Base-by-base conservation (phyloP, 2,113 vertebrate species). In the Zosterops borbonicus region DNA sequence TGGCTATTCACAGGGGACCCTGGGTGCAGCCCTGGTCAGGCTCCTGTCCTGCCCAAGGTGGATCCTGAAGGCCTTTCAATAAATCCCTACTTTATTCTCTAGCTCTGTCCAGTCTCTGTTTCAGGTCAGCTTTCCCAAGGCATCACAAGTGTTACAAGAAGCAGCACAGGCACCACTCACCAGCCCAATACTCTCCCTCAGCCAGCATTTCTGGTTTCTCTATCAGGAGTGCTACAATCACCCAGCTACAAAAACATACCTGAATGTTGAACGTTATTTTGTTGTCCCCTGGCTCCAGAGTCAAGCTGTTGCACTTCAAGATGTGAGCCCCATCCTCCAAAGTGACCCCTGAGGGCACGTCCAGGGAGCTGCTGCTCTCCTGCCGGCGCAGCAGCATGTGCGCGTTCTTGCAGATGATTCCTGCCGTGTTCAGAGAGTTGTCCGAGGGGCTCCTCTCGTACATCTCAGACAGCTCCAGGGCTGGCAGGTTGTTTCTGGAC, bases 351-450 rank as follows among this genome's bases (percentile, higher is more conserved):
- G 98, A 92, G 11, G 98, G 95, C 9, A 97, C 77, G n/a, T 99
- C 99, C 68, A 98, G 92, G 0, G 98, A 98, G 5, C 98, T 92
- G 94, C 82, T 63, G 93, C 98, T 98, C 90, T 99, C 99, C 44
- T 98, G 98, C n/a, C 97, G 93, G 8, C 99, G 97, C 28, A 99
- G 97, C 31, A 99, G 94, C 98, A 99, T 97, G 97, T 99, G 99
- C 13, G 98, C 98, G 6, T 99, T 99, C 87, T 98, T 99, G 96
- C 99, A 99, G 73, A 99, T 98, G 39, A 99, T 98, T 11, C 99
- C 99, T 0, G 98, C 97, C 0, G 98, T 98, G 97, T 97, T 99
- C 83, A 99, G 91, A 6, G 98, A 97, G 86, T 98, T 98, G 87
- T 99, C 99, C 0, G 99, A 98, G 6, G 99, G 99, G 75, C 99